A percentile compares a stretch with the other conserved stretches of the same genome.
phyloP scores from a whole-genome alignment of 2,113 vertebrate species.

The Athene cunicularia region DNA sequence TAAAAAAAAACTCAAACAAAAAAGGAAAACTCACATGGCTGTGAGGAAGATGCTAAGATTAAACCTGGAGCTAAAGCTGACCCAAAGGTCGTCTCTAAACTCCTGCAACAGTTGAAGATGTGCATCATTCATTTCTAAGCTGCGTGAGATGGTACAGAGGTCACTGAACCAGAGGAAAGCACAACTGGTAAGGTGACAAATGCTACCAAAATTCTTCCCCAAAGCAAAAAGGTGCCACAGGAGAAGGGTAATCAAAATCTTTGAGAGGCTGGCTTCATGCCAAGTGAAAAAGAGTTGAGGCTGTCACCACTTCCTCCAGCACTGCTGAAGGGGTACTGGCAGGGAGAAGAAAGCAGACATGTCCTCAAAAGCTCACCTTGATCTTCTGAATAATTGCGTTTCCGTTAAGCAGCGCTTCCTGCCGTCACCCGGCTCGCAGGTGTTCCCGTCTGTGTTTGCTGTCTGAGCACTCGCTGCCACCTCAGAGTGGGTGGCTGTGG shows the following conservation, averaged over 20 bases:
- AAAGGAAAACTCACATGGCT: not conserved
- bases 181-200: not conserved
- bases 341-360: not conserved
- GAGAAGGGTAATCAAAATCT: not conserved
- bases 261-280: not conserved
- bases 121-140: not conserved
- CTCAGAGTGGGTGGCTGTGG: not conserved
- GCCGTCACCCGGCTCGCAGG: rapidly evolving
- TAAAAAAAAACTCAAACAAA: not conserved
- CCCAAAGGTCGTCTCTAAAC: not conserved
- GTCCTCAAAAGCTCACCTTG: not conserved
- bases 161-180: not conserved
- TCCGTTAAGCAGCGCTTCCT: not conserved
- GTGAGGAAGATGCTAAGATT: not conserved
- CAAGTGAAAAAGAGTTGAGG: not conserved
- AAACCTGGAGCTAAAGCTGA: not conserved
- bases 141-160: not conserved
- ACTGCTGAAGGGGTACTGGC: not conserved
- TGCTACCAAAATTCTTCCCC: not conserved
- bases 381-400: not conserved
- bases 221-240: not conserved
- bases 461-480: not conserved
- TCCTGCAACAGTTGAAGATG: not conserved
- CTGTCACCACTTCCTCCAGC: not conserved
- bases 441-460: not conserved